Conservation (phyloP, 2,113 vertebrate genomes). For the Scytalopus superciliaris region DNA sequence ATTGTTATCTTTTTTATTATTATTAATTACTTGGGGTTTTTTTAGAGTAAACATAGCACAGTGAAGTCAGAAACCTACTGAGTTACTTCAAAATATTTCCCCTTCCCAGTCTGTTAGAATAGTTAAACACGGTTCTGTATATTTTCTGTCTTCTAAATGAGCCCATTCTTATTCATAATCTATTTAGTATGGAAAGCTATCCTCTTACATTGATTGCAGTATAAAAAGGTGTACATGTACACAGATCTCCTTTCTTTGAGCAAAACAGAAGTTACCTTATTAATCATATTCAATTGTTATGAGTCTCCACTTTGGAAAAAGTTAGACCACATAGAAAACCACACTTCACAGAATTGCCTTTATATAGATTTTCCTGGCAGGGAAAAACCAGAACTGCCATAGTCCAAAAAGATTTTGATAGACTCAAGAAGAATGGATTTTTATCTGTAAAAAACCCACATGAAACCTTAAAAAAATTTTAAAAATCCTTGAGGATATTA, state of each 20-base stretch:
- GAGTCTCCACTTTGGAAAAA: neutral
- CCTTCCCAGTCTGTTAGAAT: neutral
- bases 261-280: neutral
- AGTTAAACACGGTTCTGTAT: neutral
- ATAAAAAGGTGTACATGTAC: neutral
- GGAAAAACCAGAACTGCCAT: neutral
- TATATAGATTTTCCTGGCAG: neutral
- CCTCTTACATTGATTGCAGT: neutral
- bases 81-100: neutral
- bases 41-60: neutral
- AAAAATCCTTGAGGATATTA: neutral
- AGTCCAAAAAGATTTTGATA: neutral
- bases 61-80: neutral
- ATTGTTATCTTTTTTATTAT: neutral
- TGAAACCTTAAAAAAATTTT: neutral
- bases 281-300: neutral
- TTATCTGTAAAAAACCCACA: neutral
- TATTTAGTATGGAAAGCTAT: neutral
- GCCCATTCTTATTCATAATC: neutral
- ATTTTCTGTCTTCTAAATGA: slow-evolving; percentile 6
- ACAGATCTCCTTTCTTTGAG: neutral
- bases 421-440: neutral
- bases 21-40: neutral
- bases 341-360: neutral
- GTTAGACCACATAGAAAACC: neutral